Percentiles rank a stretch among this genome's conserved stretches.
These are phyloP conservation scores for Monarcha castaneiventris DNA, from an alignment of 2,113 vertebrate species.

Conservation along the genomic window DNA sequence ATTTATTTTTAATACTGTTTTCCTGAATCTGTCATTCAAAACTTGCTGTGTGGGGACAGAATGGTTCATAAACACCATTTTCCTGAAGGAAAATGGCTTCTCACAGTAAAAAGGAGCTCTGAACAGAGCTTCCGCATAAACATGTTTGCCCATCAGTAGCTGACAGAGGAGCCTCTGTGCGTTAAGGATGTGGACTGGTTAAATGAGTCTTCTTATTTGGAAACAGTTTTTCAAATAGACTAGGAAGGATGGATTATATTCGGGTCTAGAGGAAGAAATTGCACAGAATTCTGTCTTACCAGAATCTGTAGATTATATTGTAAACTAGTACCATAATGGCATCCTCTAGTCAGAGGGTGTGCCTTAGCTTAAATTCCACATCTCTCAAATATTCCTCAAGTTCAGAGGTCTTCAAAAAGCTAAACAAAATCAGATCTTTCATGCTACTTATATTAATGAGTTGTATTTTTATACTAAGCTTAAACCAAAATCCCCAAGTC, in stretches of 20 bases:
- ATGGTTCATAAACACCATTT: conserved; percentile 31
- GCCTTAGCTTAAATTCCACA: not conserved
- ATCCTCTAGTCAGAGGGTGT: not conserved
- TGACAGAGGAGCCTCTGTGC: conserved; percentile 44
- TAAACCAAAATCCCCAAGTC: not conserved
- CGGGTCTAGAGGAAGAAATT: not conserved
- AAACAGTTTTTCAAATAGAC: not conserved
- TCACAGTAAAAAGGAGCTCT: conserved; percentile 29
- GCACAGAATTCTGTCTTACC: not conserved
- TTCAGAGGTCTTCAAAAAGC: not conserved
- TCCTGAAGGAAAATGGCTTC: conserved; percentile 28
- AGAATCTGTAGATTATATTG: not conserved
- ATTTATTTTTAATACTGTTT: conserved; percentile 53
- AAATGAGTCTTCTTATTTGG: conserved; percentile 25
- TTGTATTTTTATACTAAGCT: not conserved
- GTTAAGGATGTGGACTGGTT: conserved; percentile 14
- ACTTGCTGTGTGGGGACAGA: not conserved
- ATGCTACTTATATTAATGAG: not conserved
- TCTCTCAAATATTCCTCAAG: not conserved
- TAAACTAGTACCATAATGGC: not conserved
- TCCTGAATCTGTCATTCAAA: conserved; percentile 37
- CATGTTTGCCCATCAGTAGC: not conserved
- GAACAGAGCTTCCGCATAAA: conserved; percentile 12
- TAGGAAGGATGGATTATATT: not conserved
- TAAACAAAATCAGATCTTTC: not conserved